Evolutionary conservation across 2,888 invertebrate genomes (phyloP), one percentile per base, ranked within the genome.

Genomic region (Prosopocoilus inquinatus): DNA sequence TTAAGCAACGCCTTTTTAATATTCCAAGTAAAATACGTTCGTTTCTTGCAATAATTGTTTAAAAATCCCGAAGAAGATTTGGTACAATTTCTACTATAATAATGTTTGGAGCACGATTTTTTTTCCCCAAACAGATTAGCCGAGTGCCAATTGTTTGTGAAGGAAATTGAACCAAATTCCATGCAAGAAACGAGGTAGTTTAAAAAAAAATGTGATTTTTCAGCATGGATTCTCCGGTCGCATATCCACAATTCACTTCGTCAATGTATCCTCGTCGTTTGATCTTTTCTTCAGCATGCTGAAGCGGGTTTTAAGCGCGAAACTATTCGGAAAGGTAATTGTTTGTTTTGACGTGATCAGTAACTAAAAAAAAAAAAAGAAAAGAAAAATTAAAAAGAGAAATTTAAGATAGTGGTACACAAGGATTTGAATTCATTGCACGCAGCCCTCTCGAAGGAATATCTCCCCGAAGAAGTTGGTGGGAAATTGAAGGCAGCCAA

Each of bases 401-500:
- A n/a, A n/a, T 35, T 47, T 11, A 15, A 56, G 56, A 36, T 56
- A 2, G 34, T 12, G n/a, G 28, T 56, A 7, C 56, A 56, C 38
- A 38, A 34, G 35, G 39, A 53, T 47, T 52, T 56, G 7, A 48
- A 53, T 9, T 53, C 52, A 2, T 33, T 56, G 16, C 34, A 41
- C 7, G 1, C 13, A 9, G 12, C 12, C 7, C 33, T 32, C 13
- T 33, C 54, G 0, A 48, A 41, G 39, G 49, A 54, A 43, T 50
- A 44, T 36, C 36, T 54, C 7, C 54, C 54, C 7, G 35, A 35
- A 47, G 54, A 54, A 2, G 48, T 49, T 3, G 54, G 54, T n/a
- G 54, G 54, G 11, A 32, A 50, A 13, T 44, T 35, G 2, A 9
- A 12, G 7, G 1, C 20, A 1, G 20, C 20, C 7, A 28, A 7